A percentile compares a stretch with the other conserved stretches of the same genome.
These are phyloP conservation scores for Dermatophagoides farinae DNA, from an alignment of 1,140 invertebrate species.

Conservation along the genomic window DNA sequence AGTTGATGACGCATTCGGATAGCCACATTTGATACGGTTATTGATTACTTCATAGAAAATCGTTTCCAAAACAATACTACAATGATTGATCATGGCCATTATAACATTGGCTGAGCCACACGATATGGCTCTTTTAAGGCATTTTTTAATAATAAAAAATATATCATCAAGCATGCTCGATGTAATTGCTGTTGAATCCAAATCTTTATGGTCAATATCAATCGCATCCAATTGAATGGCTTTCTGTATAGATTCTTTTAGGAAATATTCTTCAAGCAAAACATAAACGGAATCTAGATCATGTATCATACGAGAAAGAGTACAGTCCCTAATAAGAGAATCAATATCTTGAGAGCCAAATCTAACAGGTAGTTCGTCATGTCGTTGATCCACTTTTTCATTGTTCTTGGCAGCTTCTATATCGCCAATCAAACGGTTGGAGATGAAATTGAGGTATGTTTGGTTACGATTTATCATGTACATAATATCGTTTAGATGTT, in stretches of 20 bases:
- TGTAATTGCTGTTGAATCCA: slow-evolving; percentile 44
- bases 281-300: slow-evolving; percentile 76
- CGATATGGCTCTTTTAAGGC: slow-evolving; percentile 63
- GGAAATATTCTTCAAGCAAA: slow-evolving; percentile 80
- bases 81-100: slow-evolving; percentile 90
- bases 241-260: slow-evolving; percentile 84
- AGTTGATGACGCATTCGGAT: slow-evolving; percentile 35
- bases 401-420: slow-evolving; percentile 3
- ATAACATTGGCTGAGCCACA: slow-evolving; percentile 82
- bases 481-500: slow-evolving; percentile 69
- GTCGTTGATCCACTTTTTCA: not conserved
- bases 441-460: slow-evolving; percentile 72
- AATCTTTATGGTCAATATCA: slow-evolving; percentile 26
- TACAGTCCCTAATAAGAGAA: slow-evolving; percentile 46
- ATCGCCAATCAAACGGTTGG: slow-evolving; percentile 46
- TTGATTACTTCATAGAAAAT: slow-evolving; percentile 57
- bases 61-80: slow-evolving; percentile 62
- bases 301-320: slow-evolving; percentile 62
- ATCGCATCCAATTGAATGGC: slow-evolving; percentile 20
- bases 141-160: slow-evolving; percentile 92
- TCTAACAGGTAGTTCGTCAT: too few species aligned
- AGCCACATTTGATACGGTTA: slow-evolving; percentile 45
- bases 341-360: slow-evolving; percentile 31
- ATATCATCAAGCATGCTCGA: slow-evolving; percentile 93
- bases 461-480: slow-evolving; percentile 72